Base-by-base conservation (phyloP, 2,797 vertebrate genomes). In the Strix occidentalis region DNA sequence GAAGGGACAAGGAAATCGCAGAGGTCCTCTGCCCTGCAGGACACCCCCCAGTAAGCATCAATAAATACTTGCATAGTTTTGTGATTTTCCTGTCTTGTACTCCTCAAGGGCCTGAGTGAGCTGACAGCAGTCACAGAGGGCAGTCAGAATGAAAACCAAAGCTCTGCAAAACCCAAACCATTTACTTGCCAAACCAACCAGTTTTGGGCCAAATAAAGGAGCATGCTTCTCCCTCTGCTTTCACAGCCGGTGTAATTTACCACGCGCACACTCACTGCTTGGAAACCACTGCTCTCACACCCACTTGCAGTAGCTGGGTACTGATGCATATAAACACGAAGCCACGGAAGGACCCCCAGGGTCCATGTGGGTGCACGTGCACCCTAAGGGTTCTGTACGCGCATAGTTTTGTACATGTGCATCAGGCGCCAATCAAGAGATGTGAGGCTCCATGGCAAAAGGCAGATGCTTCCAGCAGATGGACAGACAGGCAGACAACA, bases 341-440 rank as follows among this genome's bases (percentile, higher is more conserved):
- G 37, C 11, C 37, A 9, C 16, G 13, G 37, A 31, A 56, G 35
- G 57, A 31, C 4, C 41, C 26, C 33, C 10, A 5, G 8, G 28
- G 43, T 51, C 41, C 46, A 11, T 17, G n/a, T 13, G 77, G 54
- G 45, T 35, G 12, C 35, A 9, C 0, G 1, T 10, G n/a, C 50
- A 35, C 48, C 54, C 57, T 23, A 1, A 18, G 57, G 21, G 41
- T 9, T 68, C 50, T 79, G 23, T 23, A 53, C 4, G 4, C 3
- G 2, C 6, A 1, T 8, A 48, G 43, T 51, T 65, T n/a, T 53
- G n/a, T 28, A 12, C 39, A 1, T 5, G 5, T 0, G 1, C 29
- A 6, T 18, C 2, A 3, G 63, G 51, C 3, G 2, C 24, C 4
- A 5, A 41, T 0, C n/a, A 57, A 23, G 70, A 25, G 48, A 18